Evolutionary conservation across 2,888 invertebrate genomes (phyloP), one percentile per base, ranked within the genome.

Genomic region (Drosophila meridiana): DNA sequence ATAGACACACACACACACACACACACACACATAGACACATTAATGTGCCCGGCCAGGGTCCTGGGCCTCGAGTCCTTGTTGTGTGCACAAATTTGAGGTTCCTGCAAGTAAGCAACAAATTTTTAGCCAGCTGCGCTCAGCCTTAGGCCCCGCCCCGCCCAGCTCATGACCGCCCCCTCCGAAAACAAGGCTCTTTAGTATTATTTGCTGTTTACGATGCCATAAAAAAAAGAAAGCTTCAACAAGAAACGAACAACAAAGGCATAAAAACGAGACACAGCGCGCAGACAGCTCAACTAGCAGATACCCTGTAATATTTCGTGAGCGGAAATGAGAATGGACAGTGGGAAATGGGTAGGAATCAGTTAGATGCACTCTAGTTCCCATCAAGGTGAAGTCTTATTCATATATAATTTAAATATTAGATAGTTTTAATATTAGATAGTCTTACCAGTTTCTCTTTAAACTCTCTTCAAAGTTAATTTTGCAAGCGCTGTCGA

Each of bases 191-290:
- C 79, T 78, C 76, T 87, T 87, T 78, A 87, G 83, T 87, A 72
- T 87, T 87, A 85, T 85, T 76, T 80, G 73, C 85, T 85, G 85
- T 85, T 86, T 85, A 87, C 85, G 83, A 83, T 65, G 76, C 56
- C 73, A 73, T 87, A 82, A 86, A 82, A 82, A 67, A 69, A 52
- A 57, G 55, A 75, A 68, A 65, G 56, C 69, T 69, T 57, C 67
- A 72, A 70, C 65, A 72, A 47, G 70, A 69, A 71, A 68, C 65
- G 68, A 73, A 77, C 67, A 76, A 72, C 74, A 70, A 72, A 69
- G 52, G 55, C 60, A 63, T 63, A 60, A 73, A 75, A 48, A 26
- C 28, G 26, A 59, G 2, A 11, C 14, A 14, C 14, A 40, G 20
- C 2, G 0, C 20, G 14, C 5, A 3, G 20, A 3, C 2, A 13